Conservation (phyloP, 92 coral and sea anemone genomes). For the Epizoanthus fatuus region DNA sequence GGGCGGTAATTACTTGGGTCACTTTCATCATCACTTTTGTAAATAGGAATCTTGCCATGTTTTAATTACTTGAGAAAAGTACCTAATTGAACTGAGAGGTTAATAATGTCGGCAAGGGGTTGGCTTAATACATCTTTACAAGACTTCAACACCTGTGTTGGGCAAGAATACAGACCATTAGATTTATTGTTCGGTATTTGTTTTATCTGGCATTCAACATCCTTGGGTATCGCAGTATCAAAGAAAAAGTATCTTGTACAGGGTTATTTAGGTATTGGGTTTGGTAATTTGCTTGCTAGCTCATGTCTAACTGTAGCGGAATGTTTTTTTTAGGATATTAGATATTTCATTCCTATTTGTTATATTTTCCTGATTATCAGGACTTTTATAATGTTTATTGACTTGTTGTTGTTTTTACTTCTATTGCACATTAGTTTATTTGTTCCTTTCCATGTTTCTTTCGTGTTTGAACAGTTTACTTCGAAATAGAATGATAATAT, state of each 20-base stretch:
- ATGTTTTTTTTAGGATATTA: constrained; percentile 52
- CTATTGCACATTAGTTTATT: no score
- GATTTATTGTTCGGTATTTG: neutral
- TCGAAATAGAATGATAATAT: no score
- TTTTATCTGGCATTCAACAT: neutral
- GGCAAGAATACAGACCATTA: neutral
- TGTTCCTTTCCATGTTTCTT: no score
- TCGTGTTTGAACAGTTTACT: no score
- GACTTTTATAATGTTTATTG: no score
- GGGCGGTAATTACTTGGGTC: neutral
- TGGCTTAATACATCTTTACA: neutral
- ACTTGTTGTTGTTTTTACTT: no score
- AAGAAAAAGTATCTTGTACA: constrained; percentile 3
- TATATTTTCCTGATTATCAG: neutral
- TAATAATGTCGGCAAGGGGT: neutral
- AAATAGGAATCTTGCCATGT: constrained; percentile 12
- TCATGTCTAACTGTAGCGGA: constrained; percentile 57
- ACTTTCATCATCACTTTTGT: neutral
- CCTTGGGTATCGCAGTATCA: neutral
- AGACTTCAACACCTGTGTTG: neutral
- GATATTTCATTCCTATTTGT: constrained; percentile 15
- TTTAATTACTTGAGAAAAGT: neutral
- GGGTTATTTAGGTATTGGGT: constrained; percentile 5
- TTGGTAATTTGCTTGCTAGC: constrained; percentile 48
- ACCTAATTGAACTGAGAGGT: neutral